Conservation (phyloP, 2,888 invertebrate genomes). For the Glaucopsyche alexis region DNA sequence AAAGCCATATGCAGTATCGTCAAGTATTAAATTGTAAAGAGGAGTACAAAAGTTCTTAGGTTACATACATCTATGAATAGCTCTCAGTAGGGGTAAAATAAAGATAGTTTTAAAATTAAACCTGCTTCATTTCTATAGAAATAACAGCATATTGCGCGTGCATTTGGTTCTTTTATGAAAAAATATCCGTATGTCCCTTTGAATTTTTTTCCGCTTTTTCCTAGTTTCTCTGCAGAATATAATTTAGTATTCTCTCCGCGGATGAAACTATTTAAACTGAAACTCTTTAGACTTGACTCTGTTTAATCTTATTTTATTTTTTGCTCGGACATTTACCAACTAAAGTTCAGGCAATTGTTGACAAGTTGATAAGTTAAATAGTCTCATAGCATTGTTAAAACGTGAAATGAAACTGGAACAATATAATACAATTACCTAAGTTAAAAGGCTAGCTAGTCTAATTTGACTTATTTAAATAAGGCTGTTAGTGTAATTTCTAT, state of each 20-base stretch:
- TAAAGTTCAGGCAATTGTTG: conserved; percentile 3
- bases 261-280: conserved; percentile 16
- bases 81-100: no score
- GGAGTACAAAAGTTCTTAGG: no score
- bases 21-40: no score
- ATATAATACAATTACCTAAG: neutral
- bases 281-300: neutral
- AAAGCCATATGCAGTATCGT: no score
- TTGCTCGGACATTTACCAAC: neutral
- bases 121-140: no score
- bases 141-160: no score
- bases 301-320: conserved; percentile 12
- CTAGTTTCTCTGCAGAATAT: conserved; percentile 9
- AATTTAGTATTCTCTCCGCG: conserved; percentile 13
- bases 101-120: no score
- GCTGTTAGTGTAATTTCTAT: no score
- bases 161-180: neutral
- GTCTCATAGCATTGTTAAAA: neutral
- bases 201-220: neutral
- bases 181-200: neutral
- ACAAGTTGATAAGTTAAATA: neutral
- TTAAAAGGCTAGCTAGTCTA: neutral
- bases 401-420: neutral
- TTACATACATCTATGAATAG: no score
- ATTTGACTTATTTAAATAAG: no score